These are phyloP conservation scores for Phaedon cochleariae DNA, from an alignment of 2,888 invertebrate species.

Conservation along the genomic window DNA sequence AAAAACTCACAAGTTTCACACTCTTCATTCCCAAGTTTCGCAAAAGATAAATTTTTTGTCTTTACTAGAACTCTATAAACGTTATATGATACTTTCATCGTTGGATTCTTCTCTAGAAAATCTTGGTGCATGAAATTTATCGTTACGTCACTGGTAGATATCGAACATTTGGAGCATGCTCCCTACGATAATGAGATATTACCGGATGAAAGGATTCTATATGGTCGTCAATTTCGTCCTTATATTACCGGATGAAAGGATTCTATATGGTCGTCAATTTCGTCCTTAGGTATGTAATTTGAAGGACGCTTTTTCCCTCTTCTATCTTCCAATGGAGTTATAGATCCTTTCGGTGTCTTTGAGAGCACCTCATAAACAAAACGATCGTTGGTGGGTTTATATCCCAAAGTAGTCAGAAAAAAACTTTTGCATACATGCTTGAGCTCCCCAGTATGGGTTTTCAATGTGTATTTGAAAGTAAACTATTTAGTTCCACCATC, in stretches of 20 bases:
- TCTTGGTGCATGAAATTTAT: conserved; percentile 27
- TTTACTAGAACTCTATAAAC: conserved; percentile 15
- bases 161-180: conserved; percentile 36
- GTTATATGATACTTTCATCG: conserved; percentile 31
- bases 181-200: conserved; percentile 36
- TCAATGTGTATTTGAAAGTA: conserved; percentile 13
- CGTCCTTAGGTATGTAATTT: conserved; percentile 21
- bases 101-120: conserved; percentile 36
- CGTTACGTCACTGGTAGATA: conserved; percentile 39
- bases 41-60: conserved; percentile 38
- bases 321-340: conserved; percentile 15
- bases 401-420: conserved; percentile 23
- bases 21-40: conserved; percentile 36
- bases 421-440: conserved; percentile 9
- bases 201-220: conserved; percentile 20
- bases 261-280: conserved; percentile 22
- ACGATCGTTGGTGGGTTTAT: conserved; percentile 19
- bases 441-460: not conserved
- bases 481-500: conserved; percentile 10
- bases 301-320: conserved; percentile 18
- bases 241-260: conserved; percentile 14
- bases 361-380: conserved; percentile 18
- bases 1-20: conserved; percentile 38
- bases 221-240: conserved; percentile 11
- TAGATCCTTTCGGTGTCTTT: conserved; percentile 14